Base-by-base conservation (phyloP, 1,140 invertebrate genomes). In the Pseudomyrmex cubaensis region DNA sequence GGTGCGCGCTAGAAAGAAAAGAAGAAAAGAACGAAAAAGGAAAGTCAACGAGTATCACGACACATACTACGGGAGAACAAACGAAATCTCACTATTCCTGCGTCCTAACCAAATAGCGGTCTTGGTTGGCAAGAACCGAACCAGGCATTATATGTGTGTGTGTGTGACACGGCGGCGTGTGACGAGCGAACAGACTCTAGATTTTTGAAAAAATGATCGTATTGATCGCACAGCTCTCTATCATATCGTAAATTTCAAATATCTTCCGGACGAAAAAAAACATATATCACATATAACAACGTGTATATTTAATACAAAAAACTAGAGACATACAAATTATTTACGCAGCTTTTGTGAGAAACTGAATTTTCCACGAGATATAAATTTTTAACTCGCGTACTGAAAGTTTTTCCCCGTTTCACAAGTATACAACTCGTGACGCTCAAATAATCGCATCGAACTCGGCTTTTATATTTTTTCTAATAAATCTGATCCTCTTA, bases 41-140 rank as follows among this genome's bases (percentile, higher is more conserved):
- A 86, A 80, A 82, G 74, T 25, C 85, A 66, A 70, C 74, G 77
- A 83, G 69, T 61, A 48, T 61, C 35, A 35, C 4, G 35, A 80
- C 54, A 67, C 54, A 76, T 48, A 67, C 54, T 74, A 61, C 61
- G 74, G 85, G 64, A 50, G 72, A 87, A 86, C 75, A 92, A 93
- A 92, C 91, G 92, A 92, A 93, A 93, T 92, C 92, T 87, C 89
- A 89, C 88, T 93, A 92, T 92, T 91, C 92, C 87, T 85, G 84
- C 82, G 83, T 92, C 92, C 92, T 93, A 92, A 92, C 86, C 80
- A 93, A 93, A 93, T 90, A 92, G 83, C 87, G 83, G 56, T 83
- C 67, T 50, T 7, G 17, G 76, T 80, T 80, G 66, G 54, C 54
- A 56, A 54, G 22, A 44, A 80, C 59, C 59, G 52, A 78, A 78